Percentiles rank a stretch among this genome's conserved stretches.
These are phyloP conservation scores for Echeneis naucrates DNA, from an alignment of 2,797 vertebrate species.

Conservation along the genomic window DNA sequence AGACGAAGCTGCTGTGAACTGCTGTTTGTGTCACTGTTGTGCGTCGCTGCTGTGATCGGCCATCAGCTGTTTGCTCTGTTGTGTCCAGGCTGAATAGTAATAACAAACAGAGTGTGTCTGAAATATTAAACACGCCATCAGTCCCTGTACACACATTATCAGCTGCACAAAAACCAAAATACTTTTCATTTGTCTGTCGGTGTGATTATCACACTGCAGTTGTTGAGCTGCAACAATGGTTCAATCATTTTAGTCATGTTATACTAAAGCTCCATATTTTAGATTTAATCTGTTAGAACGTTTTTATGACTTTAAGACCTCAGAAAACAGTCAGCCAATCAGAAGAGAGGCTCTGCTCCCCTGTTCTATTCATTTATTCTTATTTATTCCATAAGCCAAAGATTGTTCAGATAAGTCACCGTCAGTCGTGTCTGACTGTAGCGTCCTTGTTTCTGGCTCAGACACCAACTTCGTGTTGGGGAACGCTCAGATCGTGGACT, in stretches of 20 bases:
- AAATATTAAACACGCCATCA: not conserved
- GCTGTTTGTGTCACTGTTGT: not conserved
- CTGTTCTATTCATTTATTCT: not conserved
- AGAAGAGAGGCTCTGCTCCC: too few relatives aligned
- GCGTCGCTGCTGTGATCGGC: slow-evolving; percentile 16
- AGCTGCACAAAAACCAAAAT: not conserved
- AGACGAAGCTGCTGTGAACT: not conserved
- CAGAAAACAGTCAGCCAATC: too few relatives aligned
- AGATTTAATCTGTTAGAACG: too few relatives aligned
- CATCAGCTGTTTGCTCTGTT: slow-evolving; percentile 10
- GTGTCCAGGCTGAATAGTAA: slow-evolving; percentile 17
- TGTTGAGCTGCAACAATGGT: too few relatives aligned
- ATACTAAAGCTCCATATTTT: too few relatives aligned
- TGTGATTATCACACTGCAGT: too few relatives aligned
- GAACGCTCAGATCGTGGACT: slow-evolving; percentile 97
- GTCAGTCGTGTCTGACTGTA: not conserved
- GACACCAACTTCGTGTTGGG: slow-evolving; percentile 98
- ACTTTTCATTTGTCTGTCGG: too few relatives aligned
- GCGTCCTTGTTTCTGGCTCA: slow-evolving; percentile 61
- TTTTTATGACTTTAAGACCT: too few relatives aligned
- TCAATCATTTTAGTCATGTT: too few relatives aligned
- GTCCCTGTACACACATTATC: not conserved
- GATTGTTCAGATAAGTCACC: not conserved
- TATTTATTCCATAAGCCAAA: not conserved
- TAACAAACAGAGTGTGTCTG: not conserved